Percentiles rank a stretch among this genome's conserved stretches.
phyloP scores from a whole-genome alignment of 1,140 invertebrate species.

The Euwallacea fornicatus region DNA sequence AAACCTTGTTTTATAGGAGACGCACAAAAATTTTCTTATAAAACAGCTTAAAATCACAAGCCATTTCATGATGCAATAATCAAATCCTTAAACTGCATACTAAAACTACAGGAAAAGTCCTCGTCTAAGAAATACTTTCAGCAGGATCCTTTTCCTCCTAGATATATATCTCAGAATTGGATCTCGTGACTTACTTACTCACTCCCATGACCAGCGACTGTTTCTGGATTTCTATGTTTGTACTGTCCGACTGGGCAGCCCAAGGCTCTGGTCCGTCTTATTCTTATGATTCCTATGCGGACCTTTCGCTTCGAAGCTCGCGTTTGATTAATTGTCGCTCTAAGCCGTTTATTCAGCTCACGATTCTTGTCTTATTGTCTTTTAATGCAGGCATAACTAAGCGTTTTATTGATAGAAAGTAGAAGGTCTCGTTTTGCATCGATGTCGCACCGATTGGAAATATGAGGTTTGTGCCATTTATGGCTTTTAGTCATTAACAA shows the following conservation, averaged over 20 bases:
- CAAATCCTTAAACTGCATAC: no score
- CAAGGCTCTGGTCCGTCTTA: constrained; percentile 20
- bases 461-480: neutral
- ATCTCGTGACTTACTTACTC: constrained; percentile 38
- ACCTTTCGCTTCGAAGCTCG: neutral
- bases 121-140: neutral
- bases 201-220: constrained; percentile 35
- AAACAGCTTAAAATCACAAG: no score
- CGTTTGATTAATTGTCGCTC: constrained; percentile 25
- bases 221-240: constrained; percentile 38
- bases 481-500: neutral
- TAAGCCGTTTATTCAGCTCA: constrained; percentile 20
- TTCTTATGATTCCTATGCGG: constrained; percentile 17
- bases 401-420: constrained; percentile 11
- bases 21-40: no score
- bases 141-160: constrained; percentile 27
- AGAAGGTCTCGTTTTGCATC: neutral
- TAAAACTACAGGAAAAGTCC: no score
- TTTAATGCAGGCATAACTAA: constrained; percentile 6
- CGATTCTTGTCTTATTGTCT: constrained; percentile 20
- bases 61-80: no score
- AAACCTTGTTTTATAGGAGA: no score
- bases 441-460: neutral
- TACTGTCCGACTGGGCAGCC: constrained; percentile 16
- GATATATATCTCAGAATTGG: constrained; percentile 22